phyloP scores from a whole-genome alignment of 2,113 vertebrate species.

The Cheilinus undulatus region DNA sequence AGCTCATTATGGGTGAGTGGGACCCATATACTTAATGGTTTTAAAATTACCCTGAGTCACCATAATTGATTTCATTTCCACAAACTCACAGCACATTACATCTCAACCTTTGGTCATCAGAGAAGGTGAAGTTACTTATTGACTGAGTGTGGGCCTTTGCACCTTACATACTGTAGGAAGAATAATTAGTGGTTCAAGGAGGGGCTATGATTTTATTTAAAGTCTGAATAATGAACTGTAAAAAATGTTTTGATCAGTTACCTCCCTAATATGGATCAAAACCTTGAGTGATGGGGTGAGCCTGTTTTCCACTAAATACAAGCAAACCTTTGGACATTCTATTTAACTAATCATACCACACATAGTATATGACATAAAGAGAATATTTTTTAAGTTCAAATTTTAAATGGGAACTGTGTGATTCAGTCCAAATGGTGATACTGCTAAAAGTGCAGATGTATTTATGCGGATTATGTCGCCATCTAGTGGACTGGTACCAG shows the following conservation, averaged over 20 bases:
- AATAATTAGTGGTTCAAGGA: not conserved
- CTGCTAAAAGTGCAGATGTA: not conserved
- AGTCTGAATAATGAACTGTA: not conserved
- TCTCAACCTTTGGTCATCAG: constrained; percentile 63
- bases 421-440: not conserved
- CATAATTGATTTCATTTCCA: constrained; percentile 18
- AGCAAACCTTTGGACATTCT: not conserved
- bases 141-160: constrained; percentile 60
- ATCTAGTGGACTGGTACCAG: constrained; percentile 65
- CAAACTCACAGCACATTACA: not conserved
- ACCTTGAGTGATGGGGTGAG: not conserved
- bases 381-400: not conserved
- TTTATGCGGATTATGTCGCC: constrained; percentile 41
- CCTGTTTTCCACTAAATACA: not conserved
- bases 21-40: too few relatives aligned
- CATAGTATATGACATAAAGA: not conserved
- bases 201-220: too few relatives aligned
- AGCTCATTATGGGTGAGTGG: too few relatives aligned
- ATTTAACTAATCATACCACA: not conserved
- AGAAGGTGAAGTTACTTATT: constrained; percentile 69
- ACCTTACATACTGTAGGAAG: constrained; percentile 12
- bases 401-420: not conserved
- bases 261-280: not conserved
- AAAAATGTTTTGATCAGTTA: not conserved
- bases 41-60: not conserved